phyloP scores from a whole-genome alignment of 64 coral and sea anemone species.

The Trachythela sp. region DNA sequence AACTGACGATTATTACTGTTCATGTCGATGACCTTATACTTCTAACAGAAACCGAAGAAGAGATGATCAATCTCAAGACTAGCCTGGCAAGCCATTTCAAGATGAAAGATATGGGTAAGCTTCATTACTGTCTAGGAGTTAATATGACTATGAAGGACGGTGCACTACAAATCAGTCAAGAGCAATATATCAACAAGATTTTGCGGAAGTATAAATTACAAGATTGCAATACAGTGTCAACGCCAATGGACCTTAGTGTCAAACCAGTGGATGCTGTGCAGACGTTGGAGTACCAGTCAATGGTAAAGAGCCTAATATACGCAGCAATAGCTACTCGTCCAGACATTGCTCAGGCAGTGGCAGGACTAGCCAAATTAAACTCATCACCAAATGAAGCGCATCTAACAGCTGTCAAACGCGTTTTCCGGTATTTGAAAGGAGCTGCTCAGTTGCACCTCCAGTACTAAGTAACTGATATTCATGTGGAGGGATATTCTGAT shows the following conservation, averaged over 20 bases:
- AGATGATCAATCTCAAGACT: constrained; percentile 5
- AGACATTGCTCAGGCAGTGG: constrained; percentile 24
- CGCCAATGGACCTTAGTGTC: not conserved
- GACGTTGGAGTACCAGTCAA: constrained; percentile 54
- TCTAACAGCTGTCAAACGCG: constrained; percentile 3
- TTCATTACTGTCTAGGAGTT: constrained; percentile 7
- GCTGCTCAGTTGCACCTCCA: not conserved
- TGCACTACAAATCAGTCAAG: not conserved
- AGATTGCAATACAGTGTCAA: constrained; percentile 3
- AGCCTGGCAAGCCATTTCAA: not conserved
- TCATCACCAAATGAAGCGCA: not conserved
- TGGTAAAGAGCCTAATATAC: constrained; percentile 35
- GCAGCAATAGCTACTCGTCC: constrained; percentile 26
- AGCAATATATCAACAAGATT: constrained; percentile 3
- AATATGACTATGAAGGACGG: not conserved
- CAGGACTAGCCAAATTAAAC: constrained; percentile 20
- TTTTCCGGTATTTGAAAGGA: constrained; percentile 3
- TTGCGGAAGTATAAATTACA: not conserved
- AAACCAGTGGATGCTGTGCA: constrained; percentile 23
- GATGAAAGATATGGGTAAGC: not conserved
- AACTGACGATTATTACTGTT: constrained; percentile 36
- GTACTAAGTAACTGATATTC: not conserved
- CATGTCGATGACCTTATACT: constrained; percentile 45
- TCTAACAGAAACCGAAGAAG: constrained; percentile 31
- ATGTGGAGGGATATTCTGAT: not conserved